These are phyloP conservation scores for Thecocarcelia acutangulata DNA, from an alignment of 2,888 invertebrate genomes.

Conservation along the genomic window DNA sequence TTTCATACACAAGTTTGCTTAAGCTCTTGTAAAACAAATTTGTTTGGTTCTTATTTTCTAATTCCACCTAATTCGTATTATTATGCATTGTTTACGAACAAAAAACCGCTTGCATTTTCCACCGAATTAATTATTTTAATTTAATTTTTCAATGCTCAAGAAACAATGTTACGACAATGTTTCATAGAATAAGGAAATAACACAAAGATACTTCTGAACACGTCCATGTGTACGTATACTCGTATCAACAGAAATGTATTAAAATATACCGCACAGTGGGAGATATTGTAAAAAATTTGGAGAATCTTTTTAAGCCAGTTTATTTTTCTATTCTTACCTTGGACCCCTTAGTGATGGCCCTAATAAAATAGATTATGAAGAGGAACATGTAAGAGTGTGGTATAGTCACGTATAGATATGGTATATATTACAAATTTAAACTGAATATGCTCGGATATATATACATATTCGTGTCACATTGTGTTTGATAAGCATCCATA, in stretches of 20 bases:
- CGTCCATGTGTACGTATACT: neutral
- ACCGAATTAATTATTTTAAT: conserved; percentile 67
- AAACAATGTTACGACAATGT: conserved; percentile 41
- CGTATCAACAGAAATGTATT: neutral
- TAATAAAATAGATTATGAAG: too few relatives aligned
- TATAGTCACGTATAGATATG: too few relatives aligned
- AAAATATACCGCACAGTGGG: neutral
- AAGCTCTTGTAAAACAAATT: neutral
- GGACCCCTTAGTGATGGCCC: too few relatives aligned
- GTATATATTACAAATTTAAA: too few relatives aligned
- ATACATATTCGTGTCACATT: too few relatives aligned
- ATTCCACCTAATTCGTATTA: conserved; percentile 59
- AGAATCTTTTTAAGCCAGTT: too few relatives aligned
- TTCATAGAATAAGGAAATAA: conserved; percentile 42
- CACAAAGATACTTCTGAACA: conserved; percentile 4
- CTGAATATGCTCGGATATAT: too few relatives aligned
- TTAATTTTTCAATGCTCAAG: conserved; percentile 59
- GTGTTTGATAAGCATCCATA: too few relatives aligned
- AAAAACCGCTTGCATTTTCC: conserved; percentile 64
- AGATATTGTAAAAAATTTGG: too few relatives aligned
- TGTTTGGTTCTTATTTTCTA: conserved; percentile 41
- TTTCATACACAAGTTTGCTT: neutral
- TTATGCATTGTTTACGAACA: conserved; percentile 49
- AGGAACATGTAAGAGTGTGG: too few relatives aligned
- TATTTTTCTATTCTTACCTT: too few relatives aligned